Evolutionary conservation across 2,888 invertebrate species (phyloP).

Genomic region (Prostheceraeus crozeri): DNA sequence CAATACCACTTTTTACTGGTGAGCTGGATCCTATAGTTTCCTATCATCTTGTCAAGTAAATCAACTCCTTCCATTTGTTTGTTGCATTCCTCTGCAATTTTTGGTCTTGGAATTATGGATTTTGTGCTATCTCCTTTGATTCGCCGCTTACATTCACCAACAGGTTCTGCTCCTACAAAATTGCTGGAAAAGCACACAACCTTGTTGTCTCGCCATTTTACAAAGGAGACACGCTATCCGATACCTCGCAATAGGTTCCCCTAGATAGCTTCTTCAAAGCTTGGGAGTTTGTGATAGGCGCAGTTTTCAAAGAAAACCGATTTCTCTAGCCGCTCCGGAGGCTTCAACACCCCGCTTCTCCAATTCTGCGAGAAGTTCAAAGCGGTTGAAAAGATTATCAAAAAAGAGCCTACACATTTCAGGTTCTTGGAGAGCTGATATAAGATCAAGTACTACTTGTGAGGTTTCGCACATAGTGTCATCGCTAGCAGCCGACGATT

Average conservation of each 20-base stretch:
- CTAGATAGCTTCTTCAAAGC: neutral
- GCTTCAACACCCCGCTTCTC: neutral
- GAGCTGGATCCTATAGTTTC: constrained; percentile 1
- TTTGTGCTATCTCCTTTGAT: neutral
- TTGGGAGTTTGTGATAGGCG: neutral
- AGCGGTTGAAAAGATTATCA: too few species aligned
- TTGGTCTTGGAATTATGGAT: constrained; percentile 3
- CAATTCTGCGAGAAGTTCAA: constrained; percentile 1
- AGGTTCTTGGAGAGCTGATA: too few species aligned
- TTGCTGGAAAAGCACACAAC: constrained; percentile 7
- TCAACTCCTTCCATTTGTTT: constrained; percentile 19
- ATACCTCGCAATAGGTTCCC: neutral
- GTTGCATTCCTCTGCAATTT: constrained; percentile 8
- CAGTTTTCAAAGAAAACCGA: constrained; percentile 6
- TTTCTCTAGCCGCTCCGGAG: neutral
- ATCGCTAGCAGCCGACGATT: too few species aligned
- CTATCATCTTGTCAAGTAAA: constrained; percentile 22
- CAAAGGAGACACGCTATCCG: neutral
- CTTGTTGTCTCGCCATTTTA: constrained; percentile 15
- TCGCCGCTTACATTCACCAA: constrained; percentile 6
- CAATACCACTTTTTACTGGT: constrained; percentile 16
- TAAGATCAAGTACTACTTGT: too few species aligned
- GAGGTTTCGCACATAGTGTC: too few species aligned
- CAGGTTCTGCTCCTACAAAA: constrained; percentile 2
- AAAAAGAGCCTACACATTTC: too few species aligned